phyloP scores from a whole-genome alignment of 2,888 invertebrate genomes.

The Ommatoiulus sabulosus region DNA sequence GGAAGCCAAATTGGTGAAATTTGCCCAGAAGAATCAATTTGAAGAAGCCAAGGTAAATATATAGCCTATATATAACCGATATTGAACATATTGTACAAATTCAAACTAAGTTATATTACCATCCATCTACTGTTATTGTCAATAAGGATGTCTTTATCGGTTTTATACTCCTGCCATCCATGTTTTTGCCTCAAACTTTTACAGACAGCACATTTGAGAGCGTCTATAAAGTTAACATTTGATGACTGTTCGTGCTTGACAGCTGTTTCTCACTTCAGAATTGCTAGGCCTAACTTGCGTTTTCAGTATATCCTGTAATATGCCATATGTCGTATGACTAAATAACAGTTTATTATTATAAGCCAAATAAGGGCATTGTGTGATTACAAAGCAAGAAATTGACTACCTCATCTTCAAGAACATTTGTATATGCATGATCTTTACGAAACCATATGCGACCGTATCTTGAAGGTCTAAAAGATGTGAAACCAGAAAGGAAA shows the following conservation, averaged over 20 bases:
- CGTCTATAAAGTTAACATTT: neutral
- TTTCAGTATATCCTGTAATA: neutral
- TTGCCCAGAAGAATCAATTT: constrained; percentile 52
- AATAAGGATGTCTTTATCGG: neutral
- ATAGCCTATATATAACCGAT: neutral
- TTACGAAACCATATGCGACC: too few species aligned
- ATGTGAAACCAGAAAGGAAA: neutral
- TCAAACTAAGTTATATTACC: neutral
- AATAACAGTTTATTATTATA: neutral
- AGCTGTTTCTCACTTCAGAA: neutral
- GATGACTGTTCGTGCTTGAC: neutral
- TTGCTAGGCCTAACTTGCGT: neutral
- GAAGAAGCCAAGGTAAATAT: constrained; percentile 54
- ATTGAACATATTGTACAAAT: constrained; percentile 27
- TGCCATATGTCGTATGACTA: neutral
- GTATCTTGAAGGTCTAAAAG: too few species aligned
- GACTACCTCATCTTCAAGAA: neutral
- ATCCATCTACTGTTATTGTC: neutral
- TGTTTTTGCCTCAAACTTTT: constrained; percentile 10
- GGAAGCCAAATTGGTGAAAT: constrained; percentile 51
- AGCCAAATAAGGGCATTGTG: neutral
- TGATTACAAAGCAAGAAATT: neutral
- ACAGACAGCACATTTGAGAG: neutral
- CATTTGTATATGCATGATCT: neutral
- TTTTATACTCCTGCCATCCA: neutral